A percentile compares a stretch with the other conserved stretches of the same genome.
Evolutionary conservation across 2,113 vertebrate species (phyloP).

Genomic region (Seriola dumerili): DNA sequence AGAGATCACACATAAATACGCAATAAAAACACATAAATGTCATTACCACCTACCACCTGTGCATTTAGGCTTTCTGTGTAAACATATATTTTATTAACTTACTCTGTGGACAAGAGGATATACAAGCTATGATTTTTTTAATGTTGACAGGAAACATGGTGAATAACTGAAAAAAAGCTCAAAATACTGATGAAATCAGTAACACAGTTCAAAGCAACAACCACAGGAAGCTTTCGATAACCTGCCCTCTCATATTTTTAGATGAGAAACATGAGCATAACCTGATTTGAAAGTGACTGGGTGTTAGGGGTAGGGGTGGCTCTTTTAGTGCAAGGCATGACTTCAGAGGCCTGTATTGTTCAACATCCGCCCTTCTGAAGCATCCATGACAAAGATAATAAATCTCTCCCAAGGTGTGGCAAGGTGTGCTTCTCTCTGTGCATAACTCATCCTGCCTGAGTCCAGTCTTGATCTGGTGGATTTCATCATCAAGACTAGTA

Average conservation of each 20-base stretch:
- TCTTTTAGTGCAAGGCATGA: background rate
- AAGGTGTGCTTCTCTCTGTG: background rate
- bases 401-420: constrained; percentile 14
- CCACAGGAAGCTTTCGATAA: too few species aligned
- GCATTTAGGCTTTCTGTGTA: background rate
- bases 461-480: background rate
- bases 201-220: background rate
- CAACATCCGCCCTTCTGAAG: constrained; percentile 15
- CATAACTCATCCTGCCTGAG: background rate
- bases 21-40: too few species aligned
- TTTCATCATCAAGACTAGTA: background rate
- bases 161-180: background rate
- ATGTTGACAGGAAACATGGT: background rate
- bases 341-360: constrained; percentile 10
- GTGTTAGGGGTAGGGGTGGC: background rate
- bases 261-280: background rate
- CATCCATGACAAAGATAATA: background rate
- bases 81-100: too few species aligned
- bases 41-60: background rate
- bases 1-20: background rate
- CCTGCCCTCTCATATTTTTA: background rate
- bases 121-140: too few species aligned
- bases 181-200: background rate
- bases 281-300: background rate
- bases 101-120: too few species aligned